Conservation (phyloP, 2,797 vertebrate species). For the Coccyzus lansbergi region DNA sequence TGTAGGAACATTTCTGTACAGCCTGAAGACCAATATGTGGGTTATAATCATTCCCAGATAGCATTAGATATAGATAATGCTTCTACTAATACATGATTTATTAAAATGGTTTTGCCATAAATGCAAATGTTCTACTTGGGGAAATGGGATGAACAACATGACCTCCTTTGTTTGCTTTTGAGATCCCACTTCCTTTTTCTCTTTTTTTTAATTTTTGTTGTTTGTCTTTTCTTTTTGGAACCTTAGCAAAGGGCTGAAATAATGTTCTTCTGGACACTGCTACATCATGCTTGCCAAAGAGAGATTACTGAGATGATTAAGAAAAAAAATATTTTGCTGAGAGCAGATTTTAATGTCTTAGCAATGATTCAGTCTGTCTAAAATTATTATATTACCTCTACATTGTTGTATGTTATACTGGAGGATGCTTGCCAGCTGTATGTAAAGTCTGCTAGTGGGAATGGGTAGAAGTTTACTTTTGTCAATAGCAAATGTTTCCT, state of each 20-base stretch:
- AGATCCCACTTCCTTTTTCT: not conserved
- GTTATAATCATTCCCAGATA: not conserved
- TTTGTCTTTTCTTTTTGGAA: not conserved
- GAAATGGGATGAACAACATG: not conserved
- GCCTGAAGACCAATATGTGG: not conserved
- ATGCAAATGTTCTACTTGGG: not conserved
- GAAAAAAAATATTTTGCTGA: slow-evolving; percentile 19
- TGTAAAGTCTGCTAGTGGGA: not conserved
- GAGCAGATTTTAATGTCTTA: not conserved
- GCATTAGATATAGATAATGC: not conserved
- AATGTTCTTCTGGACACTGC: not conserved
- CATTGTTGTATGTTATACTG: not conserved
- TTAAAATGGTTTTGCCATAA: slow-evolving; percentile 9
- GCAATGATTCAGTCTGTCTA: not conserved
- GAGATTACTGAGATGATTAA: not conserved
- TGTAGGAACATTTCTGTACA: not conserved
- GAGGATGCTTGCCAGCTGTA: not conserved
- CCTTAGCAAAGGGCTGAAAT: not conserved
- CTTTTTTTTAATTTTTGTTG: too few relatives aligned
- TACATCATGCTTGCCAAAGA: not conserved
- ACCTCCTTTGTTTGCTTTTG: not conserved
- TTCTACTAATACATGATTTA: not conserved
- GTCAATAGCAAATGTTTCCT: not conserved
- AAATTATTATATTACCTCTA: not conserved
- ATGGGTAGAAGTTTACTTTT: not conserved